Percentiles rank a stretch among this genome's conserved stretches.
phyloP scores from a whole-genome alignment of 2,113 vertebrate species.

The Hypocryptadius cinnamomeus region DNA sequence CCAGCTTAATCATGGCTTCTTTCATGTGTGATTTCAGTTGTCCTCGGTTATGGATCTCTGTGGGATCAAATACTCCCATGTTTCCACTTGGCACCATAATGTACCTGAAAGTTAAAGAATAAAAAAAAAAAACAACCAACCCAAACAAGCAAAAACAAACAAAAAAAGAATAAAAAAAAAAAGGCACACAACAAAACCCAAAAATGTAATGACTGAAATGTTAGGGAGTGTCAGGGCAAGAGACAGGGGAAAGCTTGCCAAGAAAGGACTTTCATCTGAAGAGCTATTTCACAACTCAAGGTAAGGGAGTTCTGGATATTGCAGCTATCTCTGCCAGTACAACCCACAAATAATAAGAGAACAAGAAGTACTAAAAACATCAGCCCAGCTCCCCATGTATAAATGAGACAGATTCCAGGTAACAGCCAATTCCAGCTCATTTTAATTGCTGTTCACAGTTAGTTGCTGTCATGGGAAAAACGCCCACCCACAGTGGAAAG shows the following conservation, averaged over 20 bases:
- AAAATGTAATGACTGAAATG: neutral
- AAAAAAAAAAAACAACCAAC: neutral
- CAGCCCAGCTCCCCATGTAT: neutral
- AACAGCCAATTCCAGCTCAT: neutral
- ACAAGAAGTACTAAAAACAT: neutral
- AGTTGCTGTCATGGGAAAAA: neutral
- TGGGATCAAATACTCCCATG: slow-evolving; percentile 97
- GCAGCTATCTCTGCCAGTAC: neutral
- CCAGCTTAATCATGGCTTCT: slow-evolving; percentile 97
- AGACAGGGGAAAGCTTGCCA: neutral
- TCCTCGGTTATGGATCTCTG: slow-evolving; percentile 97
- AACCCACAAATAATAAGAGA: neutral
- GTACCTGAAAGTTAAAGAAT: slow-evolving; percentile 69
- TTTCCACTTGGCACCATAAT: slow-evolving; percentile 95
- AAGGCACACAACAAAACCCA: neutral
- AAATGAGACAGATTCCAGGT: neutral
- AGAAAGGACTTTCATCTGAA: neutral
- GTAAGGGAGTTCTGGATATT: neutral
- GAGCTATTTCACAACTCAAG: neutral
- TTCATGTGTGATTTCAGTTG: slow-evolving; percentile 98
- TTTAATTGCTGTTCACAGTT: neutral
- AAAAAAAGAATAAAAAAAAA: neutral
- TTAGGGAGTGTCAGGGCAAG: neutral
- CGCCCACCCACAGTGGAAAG: neutral
- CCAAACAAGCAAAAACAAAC: neutral